Evolutionary conservation across 2,113 vertebrate genomes (phyloP).

Genomic region (Barnardius zonarius): DNA sequence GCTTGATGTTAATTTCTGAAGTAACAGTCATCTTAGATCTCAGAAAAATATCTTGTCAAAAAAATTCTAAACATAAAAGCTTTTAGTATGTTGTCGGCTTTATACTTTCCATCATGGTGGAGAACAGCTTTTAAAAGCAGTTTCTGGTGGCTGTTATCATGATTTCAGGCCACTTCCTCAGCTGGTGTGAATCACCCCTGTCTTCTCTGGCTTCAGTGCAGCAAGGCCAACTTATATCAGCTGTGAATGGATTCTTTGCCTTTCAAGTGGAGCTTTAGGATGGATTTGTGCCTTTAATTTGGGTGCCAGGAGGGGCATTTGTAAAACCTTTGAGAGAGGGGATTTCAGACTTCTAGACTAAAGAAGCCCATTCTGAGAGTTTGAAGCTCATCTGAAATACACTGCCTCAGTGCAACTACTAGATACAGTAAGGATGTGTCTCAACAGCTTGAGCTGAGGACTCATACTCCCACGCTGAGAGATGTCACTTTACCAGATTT

Average conservation of each 20-base stretch:
- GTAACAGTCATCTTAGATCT: neutral
- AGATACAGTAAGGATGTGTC: neutral
- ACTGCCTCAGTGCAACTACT: neutral
- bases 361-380: neutral
- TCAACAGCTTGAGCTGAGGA: constrained; percentile 40
- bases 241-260: neutral
- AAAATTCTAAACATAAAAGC: neutral
- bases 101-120: neutral
- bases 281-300: neutral
- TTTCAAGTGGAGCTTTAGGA: neutral
- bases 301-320: neutral
- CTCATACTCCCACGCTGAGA: constrained; percentile 26
- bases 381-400: neutral
- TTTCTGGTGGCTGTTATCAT: neutral
- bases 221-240: neutral
- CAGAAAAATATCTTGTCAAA: neutral
- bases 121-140: neutral
- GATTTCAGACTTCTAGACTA: neutral
- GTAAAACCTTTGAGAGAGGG: neutral
- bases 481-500: constrained; percentile 31
- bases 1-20: neutral
- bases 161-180: neutral
- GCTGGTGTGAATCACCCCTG: neutral
- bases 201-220: neutral
- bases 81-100: neutral